Percentiles rank a stretch among this genome's conserved stretches.
Evolutionary conservation across 2,888 invertebrate genomes (phyloP).

Genomic region (Heliconius aoede): DNA sequence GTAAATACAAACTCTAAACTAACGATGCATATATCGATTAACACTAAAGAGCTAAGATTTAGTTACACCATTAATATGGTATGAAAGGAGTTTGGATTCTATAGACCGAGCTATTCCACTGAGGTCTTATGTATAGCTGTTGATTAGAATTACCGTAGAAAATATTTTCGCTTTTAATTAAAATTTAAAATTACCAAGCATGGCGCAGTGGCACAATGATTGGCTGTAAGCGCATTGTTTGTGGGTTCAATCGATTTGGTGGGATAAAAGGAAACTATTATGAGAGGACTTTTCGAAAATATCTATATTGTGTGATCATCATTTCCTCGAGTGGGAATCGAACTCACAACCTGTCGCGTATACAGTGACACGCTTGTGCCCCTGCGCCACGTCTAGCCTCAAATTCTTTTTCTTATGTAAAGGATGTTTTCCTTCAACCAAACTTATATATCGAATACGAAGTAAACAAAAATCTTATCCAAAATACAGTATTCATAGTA

Average conservation of each 20-base stretch:
- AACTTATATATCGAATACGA: background rate
- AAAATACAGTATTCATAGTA: background rate
- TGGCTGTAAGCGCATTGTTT: too few relatives aligned
- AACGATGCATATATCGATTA: conserved; percentile 40
- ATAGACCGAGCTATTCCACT: background rate
- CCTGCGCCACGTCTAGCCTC: too few relatives aligned
- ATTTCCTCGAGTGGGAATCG: too few relatives aligned
- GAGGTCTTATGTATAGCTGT: conserved; percentile 17
- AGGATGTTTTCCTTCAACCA: background rate
- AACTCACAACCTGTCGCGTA: too few relatives aligned
- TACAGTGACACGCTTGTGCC: too few relatives aligned
- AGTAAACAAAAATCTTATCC: background rate
- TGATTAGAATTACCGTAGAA: conserved; percentile 17
- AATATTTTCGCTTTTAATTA: conserved; percentile 12
- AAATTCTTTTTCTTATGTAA: too few relatives aligned
- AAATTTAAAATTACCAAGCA: background rate
- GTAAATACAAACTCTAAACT: conserved; percentile 19
- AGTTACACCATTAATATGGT: conserved; percentile 24
- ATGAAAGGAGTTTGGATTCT: conserved; percentile 25
- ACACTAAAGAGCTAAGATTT: conserved; percentile 27
- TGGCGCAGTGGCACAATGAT: too few relatives aligned
- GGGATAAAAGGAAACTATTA: too few relatives aligned
- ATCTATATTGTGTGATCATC: too few relatives aligned
- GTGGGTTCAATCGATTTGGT: too few relatives aligned
- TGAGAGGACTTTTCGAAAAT: too few relatives aligned